phyloP scores from a whole-genome alignment of 2,113 vertebrate genomes.

The Psilopsiagon aymara region DNA sequence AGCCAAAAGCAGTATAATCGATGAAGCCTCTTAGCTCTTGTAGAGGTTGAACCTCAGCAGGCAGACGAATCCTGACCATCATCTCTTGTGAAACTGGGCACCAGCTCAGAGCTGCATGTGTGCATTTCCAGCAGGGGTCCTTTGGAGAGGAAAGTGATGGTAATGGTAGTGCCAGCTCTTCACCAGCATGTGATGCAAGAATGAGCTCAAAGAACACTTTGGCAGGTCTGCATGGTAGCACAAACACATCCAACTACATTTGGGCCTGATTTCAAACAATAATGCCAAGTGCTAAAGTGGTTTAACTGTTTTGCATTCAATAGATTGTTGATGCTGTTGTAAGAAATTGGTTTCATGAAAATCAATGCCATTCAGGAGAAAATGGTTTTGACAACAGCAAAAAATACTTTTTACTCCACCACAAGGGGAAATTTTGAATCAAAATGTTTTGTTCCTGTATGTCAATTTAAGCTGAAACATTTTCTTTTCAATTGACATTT shows the following conservation, averaged over 20 bases:
- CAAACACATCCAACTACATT: neutral
- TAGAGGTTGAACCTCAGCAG: neutral
- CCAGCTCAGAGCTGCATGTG: neutral
- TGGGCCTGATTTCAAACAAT: neutral
- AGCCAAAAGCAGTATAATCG: neutral
- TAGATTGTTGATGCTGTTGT: neutral
- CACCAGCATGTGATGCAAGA: neutral
- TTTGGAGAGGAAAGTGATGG: neutral
- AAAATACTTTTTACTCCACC: neutral
- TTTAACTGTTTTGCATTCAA: neutral
- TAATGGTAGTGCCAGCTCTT: neutral
- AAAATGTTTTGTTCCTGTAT: constrained; percentile 5
- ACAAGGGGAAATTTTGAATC: neutral
- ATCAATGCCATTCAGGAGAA: neutral
- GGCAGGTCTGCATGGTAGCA: neutral
- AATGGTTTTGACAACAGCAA: neutral
- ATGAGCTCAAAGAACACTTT: neutral
- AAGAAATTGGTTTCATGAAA: neutral
- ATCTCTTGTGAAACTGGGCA: neutral
- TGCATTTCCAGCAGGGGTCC: neutral
- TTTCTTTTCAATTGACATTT: constrained; percentile 44
- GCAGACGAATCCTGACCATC: neutral
- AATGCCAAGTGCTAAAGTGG: neutral
- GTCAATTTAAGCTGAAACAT: neutral
- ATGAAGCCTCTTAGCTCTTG: neutral